phyloP scores from a whole-genome alignment of 2,888 invertebrate species.

The Epinotia ramella region DNA sequence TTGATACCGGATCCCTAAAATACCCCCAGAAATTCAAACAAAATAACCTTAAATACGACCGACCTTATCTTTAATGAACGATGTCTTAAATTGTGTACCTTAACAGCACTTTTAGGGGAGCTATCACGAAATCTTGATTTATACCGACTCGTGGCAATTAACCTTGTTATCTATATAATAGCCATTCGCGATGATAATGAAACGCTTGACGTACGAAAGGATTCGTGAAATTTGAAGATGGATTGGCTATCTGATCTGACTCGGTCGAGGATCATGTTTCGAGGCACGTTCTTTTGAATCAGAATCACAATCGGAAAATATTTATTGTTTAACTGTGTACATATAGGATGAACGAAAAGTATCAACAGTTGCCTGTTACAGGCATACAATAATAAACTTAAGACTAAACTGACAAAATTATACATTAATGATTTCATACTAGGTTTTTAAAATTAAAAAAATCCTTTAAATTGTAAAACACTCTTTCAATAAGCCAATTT shows the following conservation, averaged over 20 bases:
- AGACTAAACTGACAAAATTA: too few relatives aligned
- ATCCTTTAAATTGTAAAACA: too few relatives aligned
- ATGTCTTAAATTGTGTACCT: slow-evolving; percentile 30
- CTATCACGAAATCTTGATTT: slow-evolving; percentile 33
- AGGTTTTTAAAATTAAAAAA: too few relatives aligned
- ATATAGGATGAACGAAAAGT: too few relatives aligned
- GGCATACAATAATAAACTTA: too few relatives aligned
- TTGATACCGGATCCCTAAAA: background rate
- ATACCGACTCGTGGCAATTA: slow-evolving; percentile 20
- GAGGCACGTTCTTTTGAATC: too few relatives aligned
- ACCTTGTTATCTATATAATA: slow-evolving; percentile 24
- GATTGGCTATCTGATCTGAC: background rate
- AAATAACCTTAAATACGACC: slow-evolving; percentile 6
- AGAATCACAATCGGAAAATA: too few relatives aligned
- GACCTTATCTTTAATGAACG: slow-evolving; percentile 23
- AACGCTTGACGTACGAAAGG: background rate
- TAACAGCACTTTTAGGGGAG: slow-evolving; percentile 16
- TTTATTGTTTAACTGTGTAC: too few relatives aligned
- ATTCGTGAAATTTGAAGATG: background rate
- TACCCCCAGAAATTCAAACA: background rate
- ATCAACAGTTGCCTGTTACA: too few relatives aligned
- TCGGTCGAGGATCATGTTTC: too few relatives aligned
- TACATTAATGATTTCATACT: too few relatives aligned
- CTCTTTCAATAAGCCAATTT: too few relatives aligned
- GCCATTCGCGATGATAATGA: slow-evolving; percentile 11